Conservation (phyloP, 1,140 invertebrate species). For the Neodiprion lecontei region DNA sequence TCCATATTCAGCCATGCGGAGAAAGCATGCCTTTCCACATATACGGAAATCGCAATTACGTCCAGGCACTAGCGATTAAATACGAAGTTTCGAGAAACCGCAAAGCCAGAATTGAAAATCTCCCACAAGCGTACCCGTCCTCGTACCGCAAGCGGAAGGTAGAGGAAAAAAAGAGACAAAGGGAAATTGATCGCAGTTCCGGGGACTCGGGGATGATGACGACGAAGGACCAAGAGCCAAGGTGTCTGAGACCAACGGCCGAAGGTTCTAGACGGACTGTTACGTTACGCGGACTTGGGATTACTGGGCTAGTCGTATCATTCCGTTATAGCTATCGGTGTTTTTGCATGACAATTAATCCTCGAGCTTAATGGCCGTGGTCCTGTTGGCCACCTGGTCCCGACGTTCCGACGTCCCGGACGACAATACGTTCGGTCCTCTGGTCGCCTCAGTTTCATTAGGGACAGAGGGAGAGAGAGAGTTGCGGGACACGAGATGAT, state of each 20-base stretch:
- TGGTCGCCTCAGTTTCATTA: constrained; percentile 3
- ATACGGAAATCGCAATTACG: too few relatives aligned
- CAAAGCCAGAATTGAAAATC: too few relatives aligned
- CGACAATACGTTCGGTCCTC: background rate
- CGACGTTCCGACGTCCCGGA: constrained; percentile 1
- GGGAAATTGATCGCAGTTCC: background rate
- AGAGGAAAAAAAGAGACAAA: too few relatives aligned
- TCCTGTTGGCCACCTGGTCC: background rate
- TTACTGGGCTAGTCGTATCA: background rate
- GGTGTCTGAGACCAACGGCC: background rate
- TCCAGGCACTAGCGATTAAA: too few relatives aligned
- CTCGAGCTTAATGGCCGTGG: background rate
- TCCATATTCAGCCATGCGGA: too few relatives aligned
- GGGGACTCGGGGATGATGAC: background rate
- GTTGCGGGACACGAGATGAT: constrained; percentile 4
- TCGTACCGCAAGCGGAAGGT: too few relatives aligned
- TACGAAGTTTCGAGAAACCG: too few relatives aligned
- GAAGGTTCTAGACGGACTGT: background rate
- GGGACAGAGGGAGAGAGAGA: background rate
- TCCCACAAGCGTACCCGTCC: too few relatives aligned
- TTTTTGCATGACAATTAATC: constrained; percentile 7
- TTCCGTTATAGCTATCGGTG: background rate
- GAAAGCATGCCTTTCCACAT: too few relatives aligned
- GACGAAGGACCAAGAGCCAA: background rate
- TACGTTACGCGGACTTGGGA: background rate